Conservation (phyloP, 2,888 invertebrate species). For the Lycophotia porphyrea region DNA sequence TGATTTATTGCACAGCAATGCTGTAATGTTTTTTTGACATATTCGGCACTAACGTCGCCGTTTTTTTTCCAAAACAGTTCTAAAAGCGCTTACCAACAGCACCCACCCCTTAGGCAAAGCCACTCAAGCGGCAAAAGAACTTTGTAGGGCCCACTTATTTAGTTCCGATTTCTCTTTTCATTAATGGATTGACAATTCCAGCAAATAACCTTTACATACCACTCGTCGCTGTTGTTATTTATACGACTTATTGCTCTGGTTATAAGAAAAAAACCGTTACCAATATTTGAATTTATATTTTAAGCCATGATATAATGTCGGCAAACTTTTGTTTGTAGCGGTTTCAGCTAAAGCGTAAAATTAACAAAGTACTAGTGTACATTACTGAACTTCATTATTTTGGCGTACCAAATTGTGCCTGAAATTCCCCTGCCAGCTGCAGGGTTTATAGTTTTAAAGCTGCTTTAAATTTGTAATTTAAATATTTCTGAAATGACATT, state of each 20-base stretch:
- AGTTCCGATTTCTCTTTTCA: neutral
- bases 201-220: too few species aligned
- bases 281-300: neutral
- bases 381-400: neutral
- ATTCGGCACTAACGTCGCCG: too few species aligned
- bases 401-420: neutral
- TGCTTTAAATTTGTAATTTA: neutral
- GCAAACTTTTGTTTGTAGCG: neutral
- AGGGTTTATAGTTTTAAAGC: neutral
- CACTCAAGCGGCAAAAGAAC: neutral
- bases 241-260: neutral
- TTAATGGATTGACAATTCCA: too few species aligned
- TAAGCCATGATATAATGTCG: neutral
- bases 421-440: neutral
- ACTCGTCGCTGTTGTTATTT: neutral
- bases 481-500: slow-evolving; percentile 17
- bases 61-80: neutral
- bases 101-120: neutral
- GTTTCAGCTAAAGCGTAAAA: neutral
- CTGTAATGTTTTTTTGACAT: too few species aligned
- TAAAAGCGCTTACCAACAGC: neutral
- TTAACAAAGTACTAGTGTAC: neutral
- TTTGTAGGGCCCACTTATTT: neutral
- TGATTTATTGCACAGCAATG: too few species aligned
- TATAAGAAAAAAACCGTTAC: neutral